Percentiles rank a stretch among this genome's conserved stretches.
phyloP scores from a whole-genome alignment of 2,797 vertebrate genomes.

The Acrossocheilus wenchowensis region DNA sequence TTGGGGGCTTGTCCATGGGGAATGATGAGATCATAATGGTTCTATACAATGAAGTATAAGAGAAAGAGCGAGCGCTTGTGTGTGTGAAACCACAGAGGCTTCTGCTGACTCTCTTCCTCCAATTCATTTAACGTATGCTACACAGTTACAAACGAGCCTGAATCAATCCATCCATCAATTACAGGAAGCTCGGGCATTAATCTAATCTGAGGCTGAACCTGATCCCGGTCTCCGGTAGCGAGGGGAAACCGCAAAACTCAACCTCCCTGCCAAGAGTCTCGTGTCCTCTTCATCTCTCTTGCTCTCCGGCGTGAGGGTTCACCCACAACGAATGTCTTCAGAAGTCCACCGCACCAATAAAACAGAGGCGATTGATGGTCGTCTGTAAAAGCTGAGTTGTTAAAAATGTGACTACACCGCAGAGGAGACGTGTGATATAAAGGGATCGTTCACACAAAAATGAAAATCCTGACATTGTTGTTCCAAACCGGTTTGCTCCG shows the following conservation, averaged over 20 bases:
- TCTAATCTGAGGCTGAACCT: constrained; percentile 41
- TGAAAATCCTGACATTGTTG: not conserved
- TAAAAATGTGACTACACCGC: constrained; percentile 15
- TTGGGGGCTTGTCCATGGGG: constrained; percentile 30
- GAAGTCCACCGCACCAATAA: constrained; percentile 21
- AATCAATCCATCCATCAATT: constrained; percentile 50
- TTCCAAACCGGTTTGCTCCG: not conserved
- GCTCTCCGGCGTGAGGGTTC: constrained; percentile 6
- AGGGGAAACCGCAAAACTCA: constrained; percentile 33
- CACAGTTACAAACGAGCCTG: constrained; percentile 24
- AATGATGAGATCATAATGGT: constrained; percentile 44
- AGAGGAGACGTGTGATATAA: constrained; percentile 10
- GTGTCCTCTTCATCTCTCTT: constrained; percentile 8
- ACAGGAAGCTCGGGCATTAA: constrained; percentile 34
- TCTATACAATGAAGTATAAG: constrained; percentile 17
- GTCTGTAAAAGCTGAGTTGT: constrained; percentile 5
- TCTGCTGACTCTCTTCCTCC: constrained; percentile 35
- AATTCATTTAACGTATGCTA: constrained; percentile 26
- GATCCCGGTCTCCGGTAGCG: constrained; percentile 36
- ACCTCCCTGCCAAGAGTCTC: constrained; percentile 30
- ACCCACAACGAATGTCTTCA: constrained; percentile 22
- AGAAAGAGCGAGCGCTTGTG: constrained; percentile 18
- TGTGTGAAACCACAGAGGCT: constrained; percentile 33
- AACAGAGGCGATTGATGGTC: constrained; percentile 1
- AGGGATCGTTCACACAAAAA: not conserved